Percentiles rank a stretch among this genome's conserved stretches.
Evolutionary conservation across 1,140 invertebrate genomes (phyloP).

Genomic region (Sminthurinus signatus): DNA sequence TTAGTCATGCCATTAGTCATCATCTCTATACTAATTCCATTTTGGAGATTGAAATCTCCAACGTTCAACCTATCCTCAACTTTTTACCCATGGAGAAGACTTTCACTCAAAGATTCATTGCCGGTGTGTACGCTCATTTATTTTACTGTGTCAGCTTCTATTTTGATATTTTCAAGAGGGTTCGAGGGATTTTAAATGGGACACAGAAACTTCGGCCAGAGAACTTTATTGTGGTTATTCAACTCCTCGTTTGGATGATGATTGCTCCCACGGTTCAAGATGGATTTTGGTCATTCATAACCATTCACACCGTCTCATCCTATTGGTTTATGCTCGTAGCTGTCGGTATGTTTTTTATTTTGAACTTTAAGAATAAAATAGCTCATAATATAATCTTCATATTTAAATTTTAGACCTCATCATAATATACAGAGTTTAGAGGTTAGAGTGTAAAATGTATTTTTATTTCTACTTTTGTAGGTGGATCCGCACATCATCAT

Average conservation of each 20-base stretch:
- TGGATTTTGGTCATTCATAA: background rate
- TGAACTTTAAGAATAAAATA: background rate
- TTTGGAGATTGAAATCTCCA: conserved; percentile 63
- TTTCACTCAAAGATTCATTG: conserved; percentile 46
- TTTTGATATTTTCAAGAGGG: conserved; percentile 44
- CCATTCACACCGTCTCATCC: background rate
- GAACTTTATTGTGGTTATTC: conserved; percentile 20
- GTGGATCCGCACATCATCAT: conserved; percentile 40
- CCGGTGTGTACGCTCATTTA: conserved; percentile 50
- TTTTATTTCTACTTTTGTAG: conserved; percentile 35
- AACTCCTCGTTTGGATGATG: conserved; percentile 13
- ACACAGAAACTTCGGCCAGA: conserved; percentile 23
- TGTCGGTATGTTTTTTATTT: background rate
- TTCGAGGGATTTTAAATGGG: conserved; percentile 19
- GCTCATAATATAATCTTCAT: background rate
- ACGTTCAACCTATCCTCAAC: conserved; percentile 62
- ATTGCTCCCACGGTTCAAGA: background rate
- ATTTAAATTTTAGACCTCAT: background rate
- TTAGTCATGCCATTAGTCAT: conserved; percentile 69
- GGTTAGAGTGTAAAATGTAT: conserved; percentile 16
- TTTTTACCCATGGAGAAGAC: conserved; percentile 56
- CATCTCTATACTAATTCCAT: conserved; percentile 72
- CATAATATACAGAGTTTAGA: background rate
- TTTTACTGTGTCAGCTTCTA: conserved; percentile 49
- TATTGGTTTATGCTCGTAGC: conserved; percentile 7